phyloP scores from a whole-genome alignment of 1,140 invertebrate species.

The Lasioglossum baleicum region DNA sequence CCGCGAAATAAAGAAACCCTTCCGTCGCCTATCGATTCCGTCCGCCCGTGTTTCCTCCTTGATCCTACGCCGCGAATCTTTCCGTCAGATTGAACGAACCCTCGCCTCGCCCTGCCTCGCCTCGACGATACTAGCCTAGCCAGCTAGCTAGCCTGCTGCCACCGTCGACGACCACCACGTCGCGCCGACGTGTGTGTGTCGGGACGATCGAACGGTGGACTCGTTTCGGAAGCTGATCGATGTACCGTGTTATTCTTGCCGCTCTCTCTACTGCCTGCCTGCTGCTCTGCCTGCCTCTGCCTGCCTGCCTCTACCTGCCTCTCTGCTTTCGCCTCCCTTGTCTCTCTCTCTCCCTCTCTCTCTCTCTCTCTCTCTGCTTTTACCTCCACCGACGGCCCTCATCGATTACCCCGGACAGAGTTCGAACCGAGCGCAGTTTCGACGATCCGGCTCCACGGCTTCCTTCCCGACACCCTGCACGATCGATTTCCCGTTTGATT shows the following conservation, averaged over 20 bases:
- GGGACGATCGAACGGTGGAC: conserved; percentile 3
- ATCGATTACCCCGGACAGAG: conserved; percentile 31
- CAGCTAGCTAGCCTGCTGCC: no score
- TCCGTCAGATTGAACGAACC: conserved; percentile 8
- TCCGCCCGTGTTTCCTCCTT: conserved; percentile 18
- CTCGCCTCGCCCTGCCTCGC: background rate
- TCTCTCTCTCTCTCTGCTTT: background rate
- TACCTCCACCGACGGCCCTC: background rate
- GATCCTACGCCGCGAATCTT: conserved; percentile 23
- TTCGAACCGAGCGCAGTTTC: conserved; percentile 24
- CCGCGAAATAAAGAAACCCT: conserved; percentile 27
- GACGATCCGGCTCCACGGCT: conserved; percentile 24
- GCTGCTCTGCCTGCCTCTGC: no score
- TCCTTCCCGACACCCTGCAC: background rate
- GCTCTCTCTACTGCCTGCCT: background rate
- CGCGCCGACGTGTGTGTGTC: background rate
- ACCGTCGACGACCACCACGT: no score
- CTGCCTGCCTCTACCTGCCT: no score
- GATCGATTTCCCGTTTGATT: no score
- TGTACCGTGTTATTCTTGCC: conserved; percentile 32
- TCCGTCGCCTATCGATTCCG: conserved; percentile 32
- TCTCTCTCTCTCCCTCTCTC: no score
- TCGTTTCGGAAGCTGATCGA: conserved; percentile 24
- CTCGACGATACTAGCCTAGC: no score
- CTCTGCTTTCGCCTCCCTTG: no score